Conservation (phyloP, 2,113 vertebrate species). For the Trogon melanurus region DNA sequence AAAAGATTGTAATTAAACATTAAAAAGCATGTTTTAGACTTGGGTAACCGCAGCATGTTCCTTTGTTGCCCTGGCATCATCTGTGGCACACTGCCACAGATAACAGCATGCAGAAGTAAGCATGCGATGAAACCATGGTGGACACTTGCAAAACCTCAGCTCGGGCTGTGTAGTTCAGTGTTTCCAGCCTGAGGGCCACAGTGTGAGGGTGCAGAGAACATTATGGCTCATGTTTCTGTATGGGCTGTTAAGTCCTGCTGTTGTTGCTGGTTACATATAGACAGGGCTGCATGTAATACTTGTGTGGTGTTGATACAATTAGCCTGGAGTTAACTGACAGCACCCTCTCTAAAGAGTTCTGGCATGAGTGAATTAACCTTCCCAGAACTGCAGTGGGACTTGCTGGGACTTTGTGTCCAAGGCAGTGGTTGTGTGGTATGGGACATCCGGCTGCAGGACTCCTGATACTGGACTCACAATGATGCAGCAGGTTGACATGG, state of each 20-base stretch:
- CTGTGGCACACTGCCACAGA: no score
- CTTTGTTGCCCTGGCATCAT: not conserved
- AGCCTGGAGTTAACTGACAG: not conserved
- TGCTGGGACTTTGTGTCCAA: not conserved
- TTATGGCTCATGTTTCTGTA: not conserved
- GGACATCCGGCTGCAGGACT: not conserved
- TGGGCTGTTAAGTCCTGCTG: not conserved
- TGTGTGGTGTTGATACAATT: not conserved
- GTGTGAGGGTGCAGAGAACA: not conserved
- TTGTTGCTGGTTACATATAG: not conserved
- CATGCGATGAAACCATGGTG: rapidly evolving
- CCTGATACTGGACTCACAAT: not conserved
- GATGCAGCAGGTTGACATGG: not conserved
- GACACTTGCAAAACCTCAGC: not conserved
- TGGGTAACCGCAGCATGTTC: rapidly evolving
- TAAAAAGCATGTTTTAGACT: not conserved
- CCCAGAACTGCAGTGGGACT: not conserved
- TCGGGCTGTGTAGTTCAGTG: not conserved
- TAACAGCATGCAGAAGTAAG: not conserved
- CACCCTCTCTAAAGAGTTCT: not conserved
- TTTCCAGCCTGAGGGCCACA: not conserved
- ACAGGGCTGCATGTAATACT: not conserved
- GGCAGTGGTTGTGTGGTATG: not conserved
- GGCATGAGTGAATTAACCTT: not conserved
- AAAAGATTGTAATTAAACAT: not conserved